These are phyloP conservation scores for Colossoma macropomum DNA, from an alignment of 2,113 vertebrate genomes.

Conservation along the genomic window DNA sequence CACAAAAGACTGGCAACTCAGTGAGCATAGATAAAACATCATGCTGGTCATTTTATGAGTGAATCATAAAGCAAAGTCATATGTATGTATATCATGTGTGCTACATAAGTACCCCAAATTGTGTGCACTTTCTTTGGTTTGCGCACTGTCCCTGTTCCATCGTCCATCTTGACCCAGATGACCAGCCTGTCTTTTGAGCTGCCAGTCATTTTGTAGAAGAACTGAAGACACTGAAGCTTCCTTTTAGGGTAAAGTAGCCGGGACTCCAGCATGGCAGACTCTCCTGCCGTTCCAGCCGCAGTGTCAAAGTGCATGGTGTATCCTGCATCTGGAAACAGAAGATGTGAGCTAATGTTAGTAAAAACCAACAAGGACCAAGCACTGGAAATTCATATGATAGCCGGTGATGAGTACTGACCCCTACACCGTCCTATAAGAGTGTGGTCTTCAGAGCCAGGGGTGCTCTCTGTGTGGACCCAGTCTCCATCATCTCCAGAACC, in stretches of 20 bases:
- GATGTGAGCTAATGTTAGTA: not conserved
- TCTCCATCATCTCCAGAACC: conserved; percentile 75
- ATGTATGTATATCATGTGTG: not conserved
- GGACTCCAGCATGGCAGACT: conserved; percentile 86
- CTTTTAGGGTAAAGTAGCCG: conserved; percentile 88
- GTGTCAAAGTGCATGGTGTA: conserved; percentile 87
- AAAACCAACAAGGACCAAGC: not conserved
- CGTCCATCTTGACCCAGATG: conserved; percentile 87
- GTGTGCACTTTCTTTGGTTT: conserved; percentile 82
- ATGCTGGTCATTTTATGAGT: too few relatives aligned
- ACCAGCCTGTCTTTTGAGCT: conserved; percentile 79
- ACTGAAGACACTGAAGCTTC: conserved; percentile 88
- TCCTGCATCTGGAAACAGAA: conserved; percentile 76
- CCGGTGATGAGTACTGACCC: conserved; percentile 71
- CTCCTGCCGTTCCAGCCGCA: conserved; percentile 63
- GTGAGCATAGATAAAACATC: too few relatives aligned
- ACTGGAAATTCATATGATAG: not conserved
- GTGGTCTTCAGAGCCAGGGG: conserved; percentile 72
- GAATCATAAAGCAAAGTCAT: not conserved
- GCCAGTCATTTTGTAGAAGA: conserved; percentile 90
- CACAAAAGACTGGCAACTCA: too few relatives aligned
- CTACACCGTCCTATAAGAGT: conserved; percentile 80
- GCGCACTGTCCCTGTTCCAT: conserved; percentile 81
- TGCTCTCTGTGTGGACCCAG: conserved; percentile 79
- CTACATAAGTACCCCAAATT: conserved; percentile 77